phyloP scores from a whole-genome alignment of 23 tunicate genomes.

The Ascidia mentula region DNA sequence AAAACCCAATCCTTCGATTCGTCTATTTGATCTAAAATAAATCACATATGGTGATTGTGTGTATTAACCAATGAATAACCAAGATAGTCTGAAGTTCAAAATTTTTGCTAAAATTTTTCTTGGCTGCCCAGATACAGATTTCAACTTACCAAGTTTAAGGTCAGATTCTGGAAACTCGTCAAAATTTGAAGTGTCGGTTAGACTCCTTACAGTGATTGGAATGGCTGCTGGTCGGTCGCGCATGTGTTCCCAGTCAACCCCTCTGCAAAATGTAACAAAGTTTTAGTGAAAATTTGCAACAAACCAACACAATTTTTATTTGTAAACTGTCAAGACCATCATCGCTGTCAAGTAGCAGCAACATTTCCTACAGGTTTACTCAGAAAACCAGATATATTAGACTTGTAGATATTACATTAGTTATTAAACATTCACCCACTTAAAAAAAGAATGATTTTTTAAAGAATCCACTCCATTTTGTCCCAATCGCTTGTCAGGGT shows the following conservation, averaged over 20 bases:
- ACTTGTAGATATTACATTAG: neutral
- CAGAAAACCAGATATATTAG: neutral
- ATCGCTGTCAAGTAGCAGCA: no score
- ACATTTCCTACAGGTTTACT: no score
- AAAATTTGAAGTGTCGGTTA: conserved; percentile 97
- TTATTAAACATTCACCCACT: neutral
- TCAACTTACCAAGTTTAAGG: conserved; percentile 65
- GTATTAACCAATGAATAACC: neutral
- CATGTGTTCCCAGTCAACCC: conserved; percentile 89
- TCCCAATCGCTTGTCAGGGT: conserved; percentile 79
- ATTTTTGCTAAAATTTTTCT: no score
- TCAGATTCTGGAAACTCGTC: conserved; percentile 97
- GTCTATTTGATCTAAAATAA: conserved; percentile 83
- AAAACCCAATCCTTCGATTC: conserved; percentile 98
- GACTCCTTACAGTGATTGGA: conserved; percentile 54
- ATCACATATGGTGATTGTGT: neutral
- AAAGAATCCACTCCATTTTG: conserved; percentile 57
- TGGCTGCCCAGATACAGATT: no score
- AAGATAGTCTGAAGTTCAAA: no score
- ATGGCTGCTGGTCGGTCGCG: conserved; percentile 98
- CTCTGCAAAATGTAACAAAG: conserved; percentile 30
- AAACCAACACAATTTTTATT: no score
- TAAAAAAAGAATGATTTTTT: conserved; percentile 78
- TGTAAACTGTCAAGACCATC: no score
- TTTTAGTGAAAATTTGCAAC: no score